A percentile compares a stretch with the other conserved stretches of the same genome.
phyloP scores from a whole-genome alignment of 2,113 vertebrate genomes.

The Oncorhynchus tshawytscha region DNA sequence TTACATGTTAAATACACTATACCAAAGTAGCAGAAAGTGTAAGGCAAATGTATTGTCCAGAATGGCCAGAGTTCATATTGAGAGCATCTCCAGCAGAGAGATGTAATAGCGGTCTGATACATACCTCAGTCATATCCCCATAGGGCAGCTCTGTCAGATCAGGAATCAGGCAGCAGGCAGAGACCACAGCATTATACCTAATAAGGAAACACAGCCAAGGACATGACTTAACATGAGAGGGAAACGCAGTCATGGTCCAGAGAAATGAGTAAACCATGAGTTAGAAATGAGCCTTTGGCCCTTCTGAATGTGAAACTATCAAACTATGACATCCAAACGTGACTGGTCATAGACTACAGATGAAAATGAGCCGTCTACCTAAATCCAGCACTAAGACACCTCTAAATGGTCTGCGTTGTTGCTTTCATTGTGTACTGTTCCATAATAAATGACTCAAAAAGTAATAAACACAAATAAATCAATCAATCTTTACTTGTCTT shows the following conservation, averaged over 20 bases:
- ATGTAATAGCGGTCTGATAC: not conserved
- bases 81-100: not conserved
- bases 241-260: not conserved
- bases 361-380: too few species aligned
- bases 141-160: conserved; percentile 74
- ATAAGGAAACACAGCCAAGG: not conserved
- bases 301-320: too few species aligned
- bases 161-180: conserved; percentile 76
- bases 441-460: too few species aligned
- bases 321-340: not conserved
- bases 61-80: too few species aligned
- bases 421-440: too few species aligned
- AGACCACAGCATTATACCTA: conserved; percentile 73
- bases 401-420: too few species aligned
- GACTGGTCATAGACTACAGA: not conserved
- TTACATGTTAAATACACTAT: too few species aligned
- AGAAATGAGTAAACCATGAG: conserved; percentile 1
- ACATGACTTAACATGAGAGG: not conserved
- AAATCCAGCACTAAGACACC: too few species aligned
- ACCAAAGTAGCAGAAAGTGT: too few species aligned
- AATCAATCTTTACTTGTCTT: conserved; percentile 68
- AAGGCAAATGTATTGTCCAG: too few species aligned
- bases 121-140: conserved; percentile 82
- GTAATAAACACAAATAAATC: too few species aligned
- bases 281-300: not conserved